phyloP scores from a whole-genome alignment of 2,113 vertebrate species.

The Calonectris borealis region DNA sequence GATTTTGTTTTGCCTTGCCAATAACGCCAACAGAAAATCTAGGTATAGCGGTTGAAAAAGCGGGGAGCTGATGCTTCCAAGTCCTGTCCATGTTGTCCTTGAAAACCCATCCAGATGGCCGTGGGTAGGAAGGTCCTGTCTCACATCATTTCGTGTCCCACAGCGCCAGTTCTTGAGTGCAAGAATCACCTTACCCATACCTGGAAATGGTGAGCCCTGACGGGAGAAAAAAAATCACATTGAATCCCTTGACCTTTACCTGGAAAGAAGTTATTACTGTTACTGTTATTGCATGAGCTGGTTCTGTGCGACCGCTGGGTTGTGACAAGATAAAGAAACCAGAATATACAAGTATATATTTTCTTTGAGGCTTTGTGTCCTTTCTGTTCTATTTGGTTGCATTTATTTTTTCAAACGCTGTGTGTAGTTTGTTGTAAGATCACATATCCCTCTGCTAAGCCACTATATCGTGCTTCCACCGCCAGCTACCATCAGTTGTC shows the following conservation, averaged over 20 bases:
- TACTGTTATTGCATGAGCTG: neutral
- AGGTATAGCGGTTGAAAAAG: neutral
- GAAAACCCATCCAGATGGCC: neutral
- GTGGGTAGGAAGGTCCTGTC: neutral
- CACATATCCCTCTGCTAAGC: neutral
- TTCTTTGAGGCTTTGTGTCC: neutral
- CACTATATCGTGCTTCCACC: accelerated
- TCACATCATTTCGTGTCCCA: neutral
- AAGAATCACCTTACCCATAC: neutral
- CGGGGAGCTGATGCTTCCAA: neutral
- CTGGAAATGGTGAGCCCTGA: neutral
- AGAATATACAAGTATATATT: neutral
- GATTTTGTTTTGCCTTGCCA: neutral
- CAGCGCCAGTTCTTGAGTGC: neutral
- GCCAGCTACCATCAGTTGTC: neutral
- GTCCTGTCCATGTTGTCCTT: neutral
- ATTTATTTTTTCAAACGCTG: neutral
- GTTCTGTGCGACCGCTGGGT: neutral
- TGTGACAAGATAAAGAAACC: neutral
- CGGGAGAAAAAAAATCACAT: neutral
- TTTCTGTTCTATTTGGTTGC: neutral
- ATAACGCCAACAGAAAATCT: neutral
- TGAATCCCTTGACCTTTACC: neutral
- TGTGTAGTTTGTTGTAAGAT: neutral
- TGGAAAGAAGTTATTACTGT: neutral